Base-by-base conservation (phyloP, 2,888 invertebrate genomes). In the Strigamia crassipes region DNA sequence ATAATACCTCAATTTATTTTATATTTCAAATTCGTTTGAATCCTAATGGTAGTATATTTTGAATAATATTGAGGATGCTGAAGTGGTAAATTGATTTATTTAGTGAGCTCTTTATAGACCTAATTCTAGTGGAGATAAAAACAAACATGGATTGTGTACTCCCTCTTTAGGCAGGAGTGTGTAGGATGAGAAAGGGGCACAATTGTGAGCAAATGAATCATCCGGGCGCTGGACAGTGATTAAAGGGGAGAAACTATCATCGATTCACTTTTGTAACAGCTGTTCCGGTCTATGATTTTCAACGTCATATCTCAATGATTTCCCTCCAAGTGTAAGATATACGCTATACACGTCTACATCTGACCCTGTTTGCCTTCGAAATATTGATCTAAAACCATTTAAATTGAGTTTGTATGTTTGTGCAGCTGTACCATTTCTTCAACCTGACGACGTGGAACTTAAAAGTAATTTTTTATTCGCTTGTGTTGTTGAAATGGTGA, bases 161-260 rank as follows among this genome's bases (percentile, higher is more conserved):
- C 21, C 73, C 73, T 73, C 73, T 73, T 73, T 73, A 73, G 23
- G 73, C 73, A 73, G 23, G 73, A n/a, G 73, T 73, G 73, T 73
- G 31, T 73, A 73, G 73, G 73, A 31, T 31, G 73, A 27, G 73
- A 73, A 73, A 73, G 31, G 73, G 31, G 73, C 73, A 73, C 73
- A 73, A 73, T 73, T 73, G 73, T 73, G 73, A 73, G 73, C 73
- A 73, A 73, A 73, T 73, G 73, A 73, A 73, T 73, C 73, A 73
- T 73, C 73, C 27, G 31, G 73, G 8, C 73, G 31, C 31, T 13
- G 73, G 73, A 73, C 73, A 73, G 73, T 73, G 73, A 73, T 73
- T 73, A 73, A 73, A 73, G 73, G 73, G 73, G 73, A 73, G 73
- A 73, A 18, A 73, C 73, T 31, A 73, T 73, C n/a, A 73, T 73